phyloP scores from a whole-genome alignment of 30 jellyfish, hydroid and myxozoan genomes.

The Aurelia sp. region DNA sequence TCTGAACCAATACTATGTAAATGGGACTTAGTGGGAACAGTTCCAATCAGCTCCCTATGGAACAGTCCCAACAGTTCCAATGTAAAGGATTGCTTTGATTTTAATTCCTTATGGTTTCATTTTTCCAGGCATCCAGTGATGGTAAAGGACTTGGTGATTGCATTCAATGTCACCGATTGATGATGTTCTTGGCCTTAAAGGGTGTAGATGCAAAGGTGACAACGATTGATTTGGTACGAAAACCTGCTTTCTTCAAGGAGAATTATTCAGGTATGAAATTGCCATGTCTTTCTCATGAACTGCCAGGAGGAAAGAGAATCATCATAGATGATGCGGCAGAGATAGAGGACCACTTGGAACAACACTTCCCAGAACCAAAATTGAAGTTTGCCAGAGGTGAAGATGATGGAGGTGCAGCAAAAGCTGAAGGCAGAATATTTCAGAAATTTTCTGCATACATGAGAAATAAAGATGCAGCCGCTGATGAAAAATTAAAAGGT shows the following conservation, averaged over 20 bases:
- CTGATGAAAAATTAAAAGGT: conserved; percentile 76
- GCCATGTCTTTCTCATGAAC: conserved; percentile 90
- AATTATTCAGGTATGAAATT: conserved; percentile 95
- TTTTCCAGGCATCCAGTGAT: conserved; percentile 92
- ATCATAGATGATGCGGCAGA: conserved; percentile 94
- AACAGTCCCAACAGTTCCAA: too few relatives aligned
- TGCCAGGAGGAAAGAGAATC: conserved; percentile 64
- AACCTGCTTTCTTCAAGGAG: conserved; percentile 90
- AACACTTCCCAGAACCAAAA: conserved; percentile 91
- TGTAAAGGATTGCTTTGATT: too few relatives aligned
- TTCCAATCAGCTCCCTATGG: too few relatives aligned
- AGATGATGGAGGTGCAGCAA: conserved; percentile 88
- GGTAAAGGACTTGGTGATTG: conserved; percentile 99
- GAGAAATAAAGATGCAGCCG: conserved; percentile 83
- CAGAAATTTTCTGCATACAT: conserved; percentile 95
- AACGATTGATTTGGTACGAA: conserved; percentile 93
- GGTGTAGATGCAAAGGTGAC: conserved; percentile 98
- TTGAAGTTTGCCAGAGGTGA: conserved; percentile 61
- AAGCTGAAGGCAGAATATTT: conserved; percentile 91
- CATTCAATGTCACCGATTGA: conserved; percentile 93
- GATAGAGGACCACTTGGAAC: conserved; percentile 90
- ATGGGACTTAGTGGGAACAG: too few relatives aligned
- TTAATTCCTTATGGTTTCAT: background rate
- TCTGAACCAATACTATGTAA: too few relatives aligned
- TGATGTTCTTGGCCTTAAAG: conserved; percentile 97